phyloP scores from a whole-genome alignment of 2,888 invertebrate genomes.

The Parnassius glacialis region DNA sequence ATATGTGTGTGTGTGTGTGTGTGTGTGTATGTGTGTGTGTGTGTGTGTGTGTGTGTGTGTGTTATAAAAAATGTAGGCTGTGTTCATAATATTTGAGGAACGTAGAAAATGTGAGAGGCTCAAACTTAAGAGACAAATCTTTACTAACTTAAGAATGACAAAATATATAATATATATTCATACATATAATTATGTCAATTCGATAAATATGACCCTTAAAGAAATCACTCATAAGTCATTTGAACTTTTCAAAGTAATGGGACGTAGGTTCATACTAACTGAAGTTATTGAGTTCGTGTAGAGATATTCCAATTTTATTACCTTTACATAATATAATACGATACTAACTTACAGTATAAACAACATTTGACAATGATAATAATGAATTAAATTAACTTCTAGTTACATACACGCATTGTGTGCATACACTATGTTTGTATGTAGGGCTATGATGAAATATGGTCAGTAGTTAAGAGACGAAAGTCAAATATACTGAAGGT shows the following conservation, averaged over 20 bases:
- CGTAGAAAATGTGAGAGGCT: slow-evolving; percentile 4
- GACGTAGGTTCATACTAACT: slow-evolving; percentile 1
- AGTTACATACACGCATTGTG: not conserved
- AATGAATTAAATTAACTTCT: slow-evolving; percentile 6
- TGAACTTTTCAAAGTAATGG: too few relatives aligned
- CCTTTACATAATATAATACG: slow-evolving; percentile 5
- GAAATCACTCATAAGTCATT: too few relatives aligned
- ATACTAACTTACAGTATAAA: slow-evolving; percentile 4
- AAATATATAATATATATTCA: not conserved
- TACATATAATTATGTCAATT: too few relatives aligned
- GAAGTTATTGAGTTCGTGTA: not conserved
- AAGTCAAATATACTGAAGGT: not conserved
- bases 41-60: not conserved
- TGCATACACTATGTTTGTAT: too few relatives aligned
- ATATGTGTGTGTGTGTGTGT: slow-evolving; percentile 4
- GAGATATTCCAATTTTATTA: slow-evolving; percentile 19
- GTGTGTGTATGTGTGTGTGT: slow-evolving; percentile 3
- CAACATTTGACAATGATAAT: slow-evolving; percentile 13
- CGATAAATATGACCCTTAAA: too few relatives aligned
- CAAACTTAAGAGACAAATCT: not conserved
- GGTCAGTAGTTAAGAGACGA: slow-evolving; percentile 15
- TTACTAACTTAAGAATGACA: not conserved
- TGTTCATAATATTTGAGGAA: slow-evolving; percentile 13
- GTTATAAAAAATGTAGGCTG: slow-evolving; percentile 21
- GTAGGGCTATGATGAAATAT: not conserved